Evolutionary conservation across 2,888 invertebrate genomes (phyloP).

Genomic region (Hermodice carunculata): DNA sequence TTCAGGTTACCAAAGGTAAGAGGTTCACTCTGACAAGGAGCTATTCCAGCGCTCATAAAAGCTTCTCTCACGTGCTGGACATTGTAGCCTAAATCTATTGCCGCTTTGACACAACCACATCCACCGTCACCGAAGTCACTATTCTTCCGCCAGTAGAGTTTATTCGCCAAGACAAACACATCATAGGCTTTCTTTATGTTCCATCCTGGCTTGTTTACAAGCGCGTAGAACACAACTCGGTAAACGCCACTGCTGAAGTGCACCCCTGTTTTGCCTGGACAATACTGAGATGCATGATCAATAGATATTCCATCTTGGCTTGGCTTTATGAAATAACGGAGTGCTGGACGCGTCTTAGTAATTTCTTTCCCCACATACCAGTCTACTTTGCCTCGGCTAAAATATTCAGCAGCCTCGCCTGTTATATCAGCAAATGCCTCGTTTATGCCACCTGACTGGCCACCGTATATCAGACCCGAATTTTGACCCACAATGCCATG

Average conservation of each 20-base stretch:
- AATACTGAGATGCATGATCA: not conserved
- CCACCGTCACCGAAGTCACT: slow-evolving; percentile 43
- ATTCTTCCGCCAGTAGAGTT: slow-evolving; percentile 44
- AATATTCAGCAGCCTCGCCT: slow-evolving; percentile 10
- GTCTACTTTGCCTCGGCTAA: not conserved
- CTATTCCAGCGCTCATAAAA: slow-evolving; percentile 42
- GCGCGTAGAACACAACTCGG: slow-evolving; percentile 42
- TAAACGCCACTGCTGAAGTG: slow-evolving; percentile 49
- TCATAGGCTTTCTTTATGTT: slow-evolving; percentile 40
- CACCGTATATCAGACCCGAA: not conserved
- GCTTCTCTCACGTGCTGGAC: slow-evolving; percentile 29
- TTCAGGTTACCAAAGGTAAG: too few relatives aligned
- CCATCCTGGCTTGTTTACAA: slow-evolving; percentile 37
- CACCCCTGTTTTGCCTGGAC: slow-evolving; percentile 41
- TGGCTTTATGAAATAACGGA: slow-evolving; percentile 2
- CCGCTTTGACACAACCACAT: slow-evolving; percentile 45
- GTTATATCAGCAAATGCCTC: slow-evolving; percentile 12
- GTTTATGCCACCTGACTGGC: slow-evolving; percentile 9
- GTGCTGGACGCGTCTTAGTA: not conserved
- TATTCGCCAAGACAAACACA: slow-evolving; percentile 44
- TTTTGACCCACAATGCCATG: not conserved
- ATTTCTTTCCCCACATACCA: not conserved
- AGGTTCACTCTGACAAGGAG: too few relatives aligned
- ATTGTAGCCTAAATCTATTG: slow-evolving; percentile 46
- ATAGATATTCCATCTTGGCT: not conserved